Base-by-base conservation (phyloP, 2,113 vertebrate species). In the Pipa parva region DNA sequence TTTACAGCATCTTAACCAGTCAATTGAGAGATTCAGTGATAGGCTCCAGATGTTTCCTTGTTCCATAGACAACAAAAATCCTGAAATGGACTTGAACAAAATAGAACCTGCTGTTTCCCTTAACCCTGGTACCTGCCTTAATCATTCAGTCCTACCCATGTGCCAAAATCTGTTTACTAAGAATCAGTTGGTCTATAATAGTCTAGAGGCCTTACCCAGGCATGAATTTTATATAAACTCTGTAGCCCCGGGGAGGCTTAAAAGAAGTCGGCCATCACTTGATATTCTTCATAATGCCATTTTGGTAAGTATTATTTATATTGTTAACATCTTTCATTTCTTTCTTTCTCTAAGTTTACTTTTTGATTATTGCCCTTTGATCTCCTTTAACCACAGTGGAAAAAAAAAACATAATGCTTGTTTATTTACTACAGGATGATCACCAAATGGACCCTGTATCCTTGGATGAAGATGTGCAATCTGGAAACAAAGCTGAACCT, bases 181-280 rank as follows among this genome's bases (percentile, higher is more conserved):
- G 17, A 60, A 33, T 39, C 65, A 59, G 81, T n/a, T 72, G 68
- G 6, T 73, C 71, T 85, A 85, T 22, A 89, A 86, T 73, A 79
- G 77, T 12, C 66, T 78, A 4, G 84, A 89, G 22, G 69, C 72
- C 31, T 66, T 73, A 25, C 81, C 82, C 2, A 72, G 75, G 26
- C 66, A 82, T 10, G 78, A 87, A 25, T 76, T 85, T 48, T 90
- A 83, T 1, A 67, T 55, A 62, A 81, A 76, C 3, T 71, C 76
- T 1, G 58, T 77, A 0, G 62, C 75, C 12, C 75, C 78, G 0
- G 72, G 72, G 7, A 60, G 52, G 4, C 55, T 76, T 12, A 8
- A 42, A 0, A 60, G 64, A 13, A 80, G 71, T 21, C 74, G 83
- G 2, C 78, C 82, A 0, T 78, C 83, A 0, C 73, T 89, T 21